These are phyloP conservation scores for Hylaeus anthracinus DNA, from an alignment of 1,140 invertebrate genomes.

Conservation along the genomic window DNA sequence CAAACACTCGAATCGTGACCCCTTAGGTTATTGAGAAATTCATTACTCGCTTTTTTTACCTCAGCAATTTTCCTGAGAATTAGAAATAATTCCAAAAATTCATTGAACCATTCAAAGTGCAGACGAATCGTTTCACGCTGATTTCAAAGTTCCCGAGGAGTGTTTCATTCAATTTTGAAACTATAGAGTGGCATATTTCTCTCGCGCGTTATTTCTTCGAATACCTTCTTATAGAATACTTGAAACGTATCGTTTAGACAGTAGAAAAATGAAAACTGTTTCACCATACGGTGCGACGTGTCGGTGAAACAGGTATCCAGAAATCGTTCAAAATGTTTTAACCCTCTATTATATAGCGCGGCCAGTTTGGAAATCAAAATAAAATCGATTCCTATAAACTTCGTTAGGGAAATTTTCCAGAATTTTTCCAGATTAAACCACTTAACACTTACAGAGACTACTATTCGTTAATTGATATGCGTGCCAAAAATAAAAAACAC, in stretches of 20 bases:
- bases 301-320: background rate
- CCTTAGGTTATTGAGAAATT: too few species aligned
- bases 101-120: background rate
- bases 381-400: too few species aligned
- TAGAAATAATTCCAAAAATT: too few species aligned
- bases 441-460: too few species aligned
- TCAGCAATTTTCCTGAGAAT: too few species aligned
- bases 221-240: background rate
- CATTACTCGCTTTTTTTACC: too few species aligned
- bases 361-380: too few species aligned
- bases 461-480: too few species aligned
- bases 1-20: background rate
- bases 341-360: background rate
- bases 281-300: constrained; percentile 3
- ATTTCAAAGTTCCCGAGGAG: background rate
- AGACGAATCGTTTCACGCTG: background rate
- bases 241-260: background rate
- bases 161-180: background rate
- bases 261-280: background rate
- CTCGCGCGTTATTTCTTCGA: background rate
- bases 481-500: too few species aligned
- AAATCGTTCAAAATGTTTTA: constrained; percentile 1
- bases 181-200: background rate
- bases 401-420: too few species aligned
- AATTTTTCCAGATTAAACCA: too few species aligned